Base-by-base conservation (phyloP, 2,797 vertebrate species). In the Cetoscarus ocellatus region DNA sequence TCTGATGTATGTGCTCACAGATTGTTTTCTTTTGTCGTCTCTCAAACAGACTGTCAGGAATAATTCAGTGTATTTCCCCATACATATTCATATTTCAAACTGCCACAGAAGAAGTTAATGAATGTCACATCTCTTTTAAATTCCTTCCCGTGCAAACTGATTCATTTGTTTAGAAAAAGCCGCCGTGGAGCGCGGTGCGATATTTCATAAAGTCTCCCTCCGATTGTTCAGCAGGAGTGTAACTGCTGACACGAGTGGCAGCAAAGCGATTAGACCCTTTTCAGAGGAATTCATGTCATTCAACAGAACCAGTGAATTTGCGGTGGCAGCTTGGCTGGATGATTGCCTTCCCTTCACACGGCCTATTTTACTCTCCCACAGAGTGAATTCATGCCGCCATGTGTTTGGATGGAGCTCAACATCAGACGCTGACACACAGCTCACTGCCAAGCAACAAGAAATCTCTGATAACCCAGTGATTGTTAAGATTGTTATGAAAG, bases 281-380 rank as follows among this genome's bases (percentile, higher is more conserved):
- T 78, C 51, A 55, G 34, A 58, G 58, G 78, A 65, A 70, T 72
- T 70, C 45, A 15, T 74, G 62, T 82, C 62, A 51, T 78, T 79
- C 72, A 70, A 60, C 70, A 14, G 70, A 86, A 80, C 66, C 61
- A 67, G 50, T 77, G 60, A 61, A 86, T 73, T 77, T 59, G 39
- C 70, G 75, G 68, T 58, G 73, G 85, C 89, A 90, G 89, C 82
- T 91, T 92, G 90, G 66, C 86, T 92, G 91, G 90, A 90, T 34
- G 63, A 18, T 48, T 88, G 90, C 87, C 88, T 66, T 73, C 61
- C 61, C 61, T 59, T 83, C 71, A 73, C 75, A 19, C 83, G 50
- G 71, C 35, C 86, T 67, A 56, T 82, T 77, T 78, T 68, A 77
- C 86, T 86, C 86, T 87, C 90, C 86, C 86, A 87, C 86, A 67